Evolutionary conservation across 1,140 invertebrate genomes (phyloP).

Genomic region (Cecropterus lyciades): DNA sequence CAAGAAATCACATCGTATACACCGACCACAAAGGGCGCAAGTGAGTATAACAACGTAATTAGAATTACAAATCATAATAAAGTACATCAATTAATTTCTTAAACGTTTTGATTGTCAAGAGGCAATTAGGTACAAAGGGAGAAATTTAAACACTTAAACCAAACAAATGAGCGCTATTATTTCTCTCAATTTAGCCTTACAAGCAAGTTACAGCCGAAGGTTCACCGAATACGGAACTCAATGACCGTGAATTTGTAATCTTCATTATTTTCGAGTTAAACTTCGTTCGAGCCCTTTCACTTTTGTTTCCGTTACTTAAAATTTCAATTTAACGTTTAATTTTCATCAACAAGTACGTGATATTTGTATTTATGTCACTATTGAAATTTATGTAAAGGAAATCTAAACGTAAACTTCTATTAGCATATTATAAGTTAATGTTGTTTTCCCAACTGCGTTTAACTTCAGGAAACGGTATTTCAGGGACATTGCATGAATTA

Average conservation of each 20-base stretch:
- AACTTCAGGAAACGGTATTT: no score
- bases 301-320: constrained; percentile 48
- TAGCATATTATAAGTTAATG: no score
- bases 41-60: constrained; percentile 62
- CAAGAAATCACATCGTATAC: constrained; percentile 82
- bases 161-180: constrained; percentile 81
- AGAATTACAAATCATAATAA: constrained; percentile 37
- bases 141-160: constrained; percentile 68
- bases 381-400: no score
- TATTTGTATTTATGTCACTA: no score
- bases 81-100: constrained; percentile 54
- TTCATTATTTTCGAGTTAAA: constrained; percentile 78
- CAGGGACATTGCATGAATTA: no score
- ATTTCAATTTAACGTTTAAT: no score
- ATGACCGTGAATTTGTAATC: constrained; percentile 82
- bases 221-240: constrained; percentile 73
- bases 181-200: constrained; percentile 82
- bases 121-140: constrained; percentile 48
- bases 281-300: constrained; percentile 60
- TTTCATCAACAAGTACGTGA: no score
- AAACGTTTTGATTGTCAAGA: constrained; percentile 51
- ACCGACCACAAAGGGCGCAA: constrained; percentile 83
- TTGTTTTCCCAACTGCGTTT: no score
- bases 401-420: no score
- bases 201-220: constrained; percentile 78